A percentile compares a stretch with the other conserved stretches of the same genome.
Evolutionary conservation across 2,797 vertebrate species (phyloP).

Genomic region (Mormyrus hasselquistii): DNA sequence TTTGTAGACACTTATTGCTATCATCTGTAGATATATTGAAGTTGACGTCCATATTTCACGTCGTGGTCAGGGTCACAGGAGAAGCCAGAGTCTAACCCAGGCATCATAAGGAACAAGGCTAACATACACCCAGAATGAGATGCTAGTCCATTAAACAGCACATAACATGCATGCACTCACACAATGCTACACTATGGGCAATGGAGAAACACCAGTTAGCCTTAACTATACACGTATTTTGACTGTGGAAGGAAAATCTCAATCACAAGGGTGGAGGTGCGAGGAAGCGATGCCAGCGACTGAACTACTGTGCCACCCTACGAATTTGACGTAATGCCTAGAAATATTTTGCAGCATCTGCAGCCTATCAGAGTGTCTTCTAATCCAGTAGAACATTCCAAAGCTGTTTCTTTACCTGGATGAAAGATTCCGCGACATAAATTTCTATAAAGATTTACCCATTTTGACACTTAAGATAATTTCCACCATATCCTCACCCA

Average conservation of each 20-base stretch:
- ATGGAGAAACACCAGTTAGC: neutral
- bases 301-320: slow-evolving; percentile 23
- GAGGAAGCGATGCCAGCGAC: neutral
- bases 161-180: neutral
- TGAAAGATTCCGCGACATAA: slow-evolving; percentile 53
- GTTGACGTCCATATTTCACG: neutral
- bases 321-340: slow-evolving; percentile 64
- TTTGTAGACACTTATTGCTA: slow-evolving; percentile 22
- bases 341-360: slow-evolving; percentile 78
- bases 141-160: neutral
- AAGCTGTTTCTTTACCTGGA: slow-evolving; percentile 72
- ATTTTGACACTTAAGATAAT: neutral
- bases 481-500: neutral
- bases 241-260: neutral
- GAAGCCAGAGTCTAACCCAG: neutral
- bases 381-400: slow-evolving; percentile 69
- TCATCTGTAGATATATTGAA: slow-evolving; percentile 59
- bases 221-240: neutral
- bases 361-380: slow-evolving; percentile 71
- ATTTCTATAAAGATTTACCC: slow-evolving; percentile 15
- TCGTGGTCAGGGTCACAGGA: neutral
- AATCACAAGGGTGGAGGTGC: neutral
- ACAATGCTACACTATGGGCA: neutral
- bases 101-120: neutral
- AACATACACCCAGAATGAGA: neutral